phyloP scores from a whole-genome alignment of 1,140 invertebrate species.

The Leptinotarsa texana region DNA sequence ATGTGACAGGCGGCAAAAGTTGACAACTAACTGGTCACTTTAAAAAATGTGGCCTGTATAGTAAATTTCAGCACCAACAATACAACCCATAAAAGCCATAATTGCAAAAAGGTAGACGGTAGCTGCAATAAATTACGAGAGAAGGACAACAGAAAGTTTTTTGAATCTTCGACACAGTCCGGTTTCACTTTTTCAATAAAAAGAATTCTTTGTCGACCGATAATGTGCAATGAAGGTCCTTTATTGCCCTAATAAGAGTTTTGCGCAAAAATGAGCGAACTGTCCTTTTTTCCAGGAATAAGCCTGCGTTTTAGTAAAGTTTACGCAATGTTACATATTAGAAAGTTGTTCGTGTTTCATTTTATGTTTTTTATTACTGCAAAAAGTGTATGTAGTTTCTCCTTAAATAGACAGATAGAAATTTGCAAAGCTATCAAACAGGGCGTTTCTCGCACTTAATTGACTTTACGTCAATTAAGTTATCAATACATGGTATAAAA shows the following conservation, averaged over 20 bases:
- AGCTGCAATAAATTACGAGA: slow-evolving; percentile 19
- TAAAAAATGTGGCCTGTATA: slow-evolving; percentile 26
- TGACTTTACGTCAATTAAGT: too few relatives aligned
- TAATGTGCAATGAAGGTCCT: slow-evolving; percentile 29
- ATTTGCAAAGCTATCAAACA: too few relatives aligned
- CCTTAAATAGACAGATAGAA: not conserved
- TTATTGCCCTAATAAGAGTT: slow-evolving; percentile 25
- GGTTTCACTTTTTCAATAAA: slow-evolving; percentile 32
- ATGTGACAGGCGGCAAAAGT: slow-evolving; percentile 10
- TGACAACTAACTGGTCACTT: slow-evolving; percentile 11
- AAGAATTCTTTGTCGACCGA: slow-evolving; percentile 28
- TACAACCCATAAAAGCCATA: slow-evolving; percentile 26
- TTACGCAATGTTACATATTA: slow-evolving; percentile 12
- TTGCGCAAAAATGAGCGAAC: slow-evolving; percentile 26
- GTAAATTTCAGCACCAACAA: slow-evolving; percentile 26
- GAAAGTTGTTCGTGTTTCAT: not conserved
- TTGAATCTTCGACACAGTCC: slow-evolving; percentile 16
- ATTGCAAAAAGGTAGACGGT: slow-evolving; percentile 32
- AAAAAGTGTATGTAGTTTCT: not conserved
- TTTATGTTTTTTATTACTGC: slow-evolving; percentile 4
- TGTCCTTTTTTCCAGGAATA: slow-evolving; percentile 17
- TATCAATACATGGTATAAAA: too few relatives aligned
- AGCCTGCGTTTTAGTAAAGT: slow-evolving; percentile 8
- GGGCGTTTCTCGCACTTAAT: too few relatives aligned
- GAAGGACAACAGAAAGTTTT: slow-evolving; percentile 21